Percentiles rank a stretch among this genome's conserved stretches.
These are phyloP conservation scores for Epiblema foenella DNA, from an alignment of 2,888 invertebrate genomes.

Conservation along the genomic window DNA sequence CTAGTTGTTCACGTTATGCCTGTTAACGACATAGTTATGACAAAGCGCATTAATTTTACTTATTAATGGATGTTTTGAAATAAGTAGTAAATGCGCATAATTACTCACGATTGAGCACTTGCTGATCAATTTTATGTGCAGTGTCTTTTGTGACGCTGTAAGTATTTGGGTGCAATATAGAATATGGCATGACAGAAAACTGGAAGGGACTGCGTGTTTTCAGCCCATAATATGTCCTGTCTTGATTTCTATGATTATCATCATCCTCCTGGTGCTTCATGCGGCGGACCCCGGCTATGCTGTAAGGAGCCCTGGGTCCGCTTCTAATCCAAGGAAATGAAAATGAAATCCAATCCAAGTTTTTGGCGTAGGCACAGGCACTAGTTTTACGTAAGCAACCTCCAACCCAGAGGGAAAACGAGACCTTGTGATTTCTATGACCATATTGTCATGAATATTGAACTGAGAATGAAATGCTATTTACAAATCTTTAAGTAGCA, in stretches of 20 bases:
- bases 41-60: slow-evolving; percentile 20
- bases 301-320: too few species aligned
- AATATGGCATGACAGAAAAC: background rate
- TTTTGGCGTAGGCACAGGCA: too few species aligned
- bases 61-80: slow-evolving; percentile 34
- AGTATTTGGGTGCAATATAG: background rate
- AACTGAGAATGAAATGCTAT: background rate
- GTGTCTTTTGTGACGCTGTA: slow-evolving; percentile 10
- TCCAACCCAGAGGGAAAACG: too few species aligned
- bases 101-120: slow-evolving; percentile 7
- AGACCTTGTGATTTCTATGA: background rate
- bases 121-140: background rate
- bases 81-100: slow-evolving; percentile 9
- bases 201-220: background rate
- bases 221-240: background rate
- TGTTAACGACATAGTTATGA: slow-evolving; percentile 47
- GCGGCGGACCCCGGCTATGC: too few species aligned
- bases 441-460: background rate
- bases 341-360: too few species aligned
- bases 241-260: background rate
- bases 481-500: background rate
- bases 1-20: slow-evolving; percentile 49
- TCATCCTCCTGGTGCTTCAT: too few species aligned
- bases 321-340: too few species aligned
- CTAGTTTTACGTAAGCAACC: too few species aligned